phyloP scores from a whole-genome alignment of 2,888 invertebrate species.

The Petrophora chlorosata region DNA sequence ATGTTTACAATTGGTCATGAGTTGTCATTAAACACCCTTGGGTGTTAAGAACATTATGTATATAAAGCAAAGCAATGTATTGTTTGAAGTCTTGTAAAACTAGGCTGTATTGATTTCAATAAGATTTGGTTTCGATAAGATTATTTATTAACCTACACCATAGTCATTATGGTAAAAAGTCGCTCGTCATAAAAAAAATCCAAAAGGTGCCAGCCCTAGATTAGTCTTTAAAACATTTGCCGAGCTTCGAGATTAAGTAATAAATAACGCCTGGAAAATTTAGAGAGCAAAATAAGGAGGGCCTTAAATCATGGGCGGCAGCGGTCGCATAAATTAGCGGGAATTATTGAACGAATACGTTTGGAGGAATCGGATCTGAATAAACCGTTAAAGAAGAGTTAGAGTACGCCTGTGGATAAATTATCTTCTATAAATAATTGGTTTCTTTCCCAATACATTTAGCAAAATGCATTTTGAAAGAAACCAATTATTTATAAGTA shows the following conservation, averaged over 20 bases:
- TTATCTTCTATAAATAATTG: background rate
- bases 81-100: too few relatives aligned
- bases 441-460: too few relatives aligned
- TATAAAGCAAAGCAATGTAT: too few relatives aligned
- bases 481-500: too few relatives aligned
- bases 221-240: constrained; percentile 75
- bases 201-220: constrained; percentile 35
- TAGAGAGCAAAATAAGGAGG: constrained; percentile 67
- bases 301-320: constrained; percentile 46
- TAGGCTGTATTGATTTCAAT: too few relatives aligned
- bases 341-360: constrained; percentile 12
- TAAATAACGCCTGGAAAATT: constrained; percentile 78
- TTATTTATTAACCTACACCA: too few relatives aligned
- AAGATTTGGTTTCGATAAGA: too few relatives aligned
- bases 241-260: constrained; percentile 76
- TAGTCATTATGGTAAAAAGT: too few relatives aligned
- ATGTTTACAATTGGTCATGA: too few relatives aligned
- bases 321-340: constrained; percentile 44
- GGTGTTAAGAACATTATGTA: too few relatives aligned
- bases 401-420: background rate
- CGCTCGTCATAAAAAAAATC: constrained; percentile 18
- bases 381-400: background rate
- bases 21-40: too few relatives aligned
- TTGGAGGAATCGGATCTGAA: constrained; percentile 1
- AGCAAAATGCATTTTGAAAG: too few relatives aligned